A percentile compares a stretch with the other conserved stretches of the same genome.
These are phyloP conservation scores for Gymnosoma rotundatum DNA, from an alignment of 2,888 invertebrate species.

Conservation along the genomic window DNA sequence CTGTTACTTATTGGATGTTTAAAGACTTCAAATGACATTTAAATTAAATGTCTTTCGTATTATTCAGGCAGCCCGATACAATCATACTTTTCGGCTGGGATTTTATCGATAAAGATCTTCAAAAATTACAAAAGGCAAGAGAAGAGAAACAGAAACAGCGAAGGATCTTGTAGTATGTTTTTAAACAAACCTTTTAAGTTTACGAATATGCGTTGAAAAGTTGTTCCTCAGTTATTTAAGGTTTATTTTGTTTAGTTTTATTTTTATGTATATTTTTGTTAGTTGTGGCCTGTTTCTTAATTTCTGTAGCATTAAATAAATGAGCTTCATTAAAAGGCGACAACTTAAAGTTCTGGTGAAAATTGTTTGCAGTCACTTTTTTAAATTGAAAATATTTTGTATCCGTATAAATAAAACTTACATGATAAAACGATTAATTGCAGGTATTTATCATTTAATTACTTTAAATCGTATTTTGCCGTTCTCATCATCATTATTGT, in stretches of 20 bases:
- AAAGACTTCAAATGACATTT: slow-evolving; percentile 37
- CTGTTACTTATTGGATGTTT: slow-evolving; percentile 26
- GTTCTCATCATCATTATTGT: slow-evolving; percentile 30
- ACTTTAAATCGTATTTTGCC: slow-evolving; percentile 72
- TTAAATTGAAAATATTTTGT: slow-evolving; percentile 79
- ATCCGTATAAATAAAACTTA: slow-evolving; percentile 77
- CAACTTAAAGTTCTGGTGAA: slow-evolving; percentile 81
- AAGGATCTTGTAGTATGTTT: slow-evolving; percentile 79
- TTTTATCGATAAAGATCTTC: slow-evolving; percentile 79
- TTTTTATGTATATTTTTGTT: slow-evolving; percentile 23
- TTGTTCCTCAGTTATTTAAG: slow-evolving; percentile 47
- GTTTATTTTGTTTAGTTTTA: slow-evolving; percentile 43
- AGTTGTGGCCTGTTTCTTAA: slow-evolving; percentile 70
- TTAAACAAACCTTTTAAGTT: slow-evolving; percentile 37
- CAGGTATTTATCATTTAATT: slow-evolving; percentile 79
- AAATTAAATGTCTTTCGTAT: slow-evolving; percentile 50
- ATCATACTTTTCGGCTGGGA: slow-evolving; percentile 71
- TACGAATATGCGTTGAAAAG: slow-evolving; percentile 9
- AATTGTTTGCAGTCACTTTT: slow-evolving; percentile 79
- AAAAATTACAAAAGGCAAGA: slow-evolving; percentile 16
- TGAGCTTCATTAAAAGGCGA: slow-evolving; percentile 78
- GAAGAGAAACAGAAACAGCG: slow-evolving; percentile 41
- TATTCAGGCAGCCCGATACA: slow-evolving; percentile 62
- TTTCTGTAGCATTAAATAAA: slow-evolving; percentile 75
- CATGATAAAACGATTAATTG: slow-evolving; percentile 78